Base-by-base conservation (phyloP, 2,113 vertebrate genomes). In the Nothobranchius kuhntae region DNA sequence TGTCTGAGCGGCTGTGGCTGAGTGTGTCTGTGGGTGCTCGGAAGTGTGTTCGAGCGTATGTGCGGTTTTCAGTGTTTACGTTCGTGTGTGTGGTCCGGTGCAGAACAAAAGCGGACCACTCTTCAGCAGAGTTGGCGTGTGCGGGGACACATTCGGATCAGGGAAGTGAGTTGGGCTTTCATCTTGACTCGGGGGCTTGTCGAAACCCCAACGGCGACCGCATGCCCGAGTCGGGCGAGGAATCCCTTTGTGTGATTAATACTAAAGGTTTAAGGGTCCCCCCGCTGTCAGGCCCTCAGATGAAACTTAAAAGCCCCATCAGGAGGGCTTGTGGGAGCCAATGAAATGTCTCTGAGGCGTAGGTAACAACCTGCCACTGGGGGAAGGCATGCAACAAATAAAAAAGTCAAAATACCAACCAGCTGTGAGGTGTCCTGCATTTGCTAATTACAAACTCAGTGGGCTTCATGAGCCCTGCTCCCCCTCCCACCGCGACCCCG, bases 391-490 rank as follows among this genome's bases (percentile, higher is more conserved):
- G 70, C 73, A 75, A 55, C 40, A 51, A 76, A 82, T 77, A 81
- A 87, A 86, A 80, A 78, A 71, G 80, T 57, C 71, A 75, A 81
- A 87, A 82, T 85, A 75, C 73, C 57, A 77, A 81, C 82, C 86
- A 89, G 82, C 89, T 89, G 88, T 70, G 84, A 83, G 76, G 75
- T 57, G 54, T 82, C 70, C 81, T 82, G 66, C 58, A 66, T 86
- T 78, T 65, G 78, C 85, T 90, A 91, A 91, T 92, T 91, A 92
- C 88, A 87, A 91, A 90, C 78, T 82, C 79, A 68, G 75, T 65
- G 47, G 85, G 80, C 64, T 64, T 81, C 69, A 73, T 77, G 13
- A 71, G 46, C 38, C 63, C 65, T 51, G 17, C 52, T 46, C 21
- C 47, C 15, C 70, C 75, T 66, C 73, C 62, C 7, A 63, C 58